These are phyloP conservation scores for Crossocerus cetratus DNA, from an alignment of 2,888 invertebrate genomes.

Conservation along the genomic window DNA sequence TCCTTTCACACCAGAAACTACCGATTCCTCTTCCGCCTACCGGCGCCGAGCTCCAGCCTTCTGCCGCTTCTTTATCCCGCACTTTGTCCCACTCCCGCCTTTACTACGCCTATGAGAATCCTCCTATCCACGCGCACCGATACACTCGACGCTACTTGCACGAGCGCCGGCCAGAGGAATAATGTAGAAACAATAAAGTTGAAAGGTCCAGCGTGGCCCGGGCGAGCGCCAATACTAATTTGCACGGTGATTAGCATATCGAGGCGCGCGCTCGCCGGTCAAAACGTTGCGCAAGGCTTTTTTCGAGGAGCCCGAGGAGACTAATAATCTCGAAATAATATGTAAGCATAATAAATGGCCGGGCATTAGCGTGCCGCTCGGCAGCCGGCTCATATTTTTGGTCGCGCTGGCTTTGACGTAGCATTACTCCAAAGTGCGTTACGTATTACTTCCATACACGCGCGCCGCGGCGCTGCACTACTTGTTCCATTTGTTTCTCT, in stretches of 20 bases:
- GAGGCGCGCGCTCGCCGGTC: constrained; percentile 48
- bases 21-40: constrained; percentile 42
- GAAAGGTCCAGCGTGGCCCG: constrained; percentile 8
- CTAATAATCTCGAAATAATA: constrained; percentile 75
- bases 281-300: constrained; percentile 66
- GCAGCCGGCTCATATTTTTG: constrained; percentile 75
- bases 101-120: too few species aligned
- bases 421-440: constrained; percentile 75
- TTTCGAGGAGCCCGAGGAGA: constrained; percentile 67
- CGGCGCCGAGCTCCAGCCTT: too few species aligned
- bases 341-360: constrained; percentile 75
- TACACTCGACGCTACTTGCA: too few species aligned
- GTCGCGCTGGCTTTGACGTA: constrained; percentile 76
- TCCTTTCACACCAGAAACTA: constrained; percentile 48
- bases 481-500: constrained; percentile 27
- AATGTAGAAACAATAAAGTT: constrained; percentile 4
- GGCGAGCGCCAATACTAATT: constrained; percentile 29
- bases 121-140: too few species aligned
- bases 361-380: constrained; percentile 74
- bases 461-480: constrained; percentile 37
- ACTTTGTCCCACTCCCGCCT: too few species aligned
- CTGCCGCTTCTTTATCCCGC: too few species aligned
- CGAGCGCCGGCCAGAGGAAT: neutral
- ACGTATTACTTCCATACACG: constrained; percentile 69
- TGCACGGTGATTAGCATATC: constrained; percentile 49